phyloP scores from a whole-genome alignment of 2,797 vertebrate genomes.

The Emys orbicularis region DNA sequence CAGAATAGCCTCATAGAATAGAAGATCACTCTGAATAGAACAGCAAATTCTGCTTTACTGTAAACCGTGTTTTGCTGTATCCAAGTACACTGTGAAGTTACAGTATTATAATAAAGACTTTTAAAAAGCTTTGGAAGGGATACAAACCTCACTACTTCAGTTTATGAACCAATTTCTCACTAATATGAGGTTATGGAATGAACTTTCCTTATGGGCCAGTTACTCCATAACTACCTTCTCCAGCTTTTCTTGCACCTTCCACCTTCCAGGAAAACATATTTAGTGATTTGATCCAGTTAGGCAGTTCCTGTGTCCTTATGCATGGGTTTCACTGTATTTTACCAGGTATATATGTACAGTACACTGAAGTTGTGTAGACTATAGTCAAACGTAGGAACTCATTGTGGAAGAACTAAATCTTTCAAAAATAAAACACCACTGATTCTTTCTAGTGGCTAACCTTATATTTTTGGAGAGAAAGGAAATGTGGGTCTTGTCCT shows the following conservation, averaged over 20 bases:
- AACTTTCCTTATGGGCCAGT: background rate
- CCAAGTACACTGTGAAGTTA: background rate
- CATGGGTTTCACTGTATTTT: background rate
- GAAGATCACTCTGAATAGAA: background rate
- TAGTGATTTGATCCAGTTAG: rapidly evolving
- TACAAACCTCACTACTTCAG: background rate
- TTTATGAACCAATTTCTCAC: background rate
- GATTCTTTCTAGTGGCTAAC: background rate
- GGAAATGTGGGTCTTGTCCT: background rate
- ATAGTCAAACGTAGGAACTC: background rate
- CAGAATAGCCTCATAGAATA: background rate
- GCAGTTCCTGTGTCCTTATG: background rate
- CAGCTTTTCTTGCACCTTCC: rapidly evolving
- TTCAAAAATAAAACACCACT: background rate
- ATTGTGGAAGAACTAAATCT: background rate
- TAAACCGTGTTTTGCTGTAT: background rate
- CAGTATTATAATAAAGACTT: background rate
- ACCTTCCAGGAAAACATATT: background rate
- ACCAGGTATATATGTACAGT: background rate
- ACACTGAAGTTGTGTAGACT: background rate
- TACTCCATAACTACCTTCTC: background rate
- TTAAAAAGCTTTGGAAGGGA: background rate
- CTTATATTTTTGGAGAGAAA: background rate
- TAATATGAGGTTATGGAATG: background rate
- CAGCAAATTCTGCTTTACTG: rapidly evolving